A percentile compares a stretch with the other conserved stretches of the same genome.
These are phyloP conservation scores for Epinephelus cyanopodus DNA, from an alignment of 2,113 vertebrate species.

Conservation along the genomic window DNA sequence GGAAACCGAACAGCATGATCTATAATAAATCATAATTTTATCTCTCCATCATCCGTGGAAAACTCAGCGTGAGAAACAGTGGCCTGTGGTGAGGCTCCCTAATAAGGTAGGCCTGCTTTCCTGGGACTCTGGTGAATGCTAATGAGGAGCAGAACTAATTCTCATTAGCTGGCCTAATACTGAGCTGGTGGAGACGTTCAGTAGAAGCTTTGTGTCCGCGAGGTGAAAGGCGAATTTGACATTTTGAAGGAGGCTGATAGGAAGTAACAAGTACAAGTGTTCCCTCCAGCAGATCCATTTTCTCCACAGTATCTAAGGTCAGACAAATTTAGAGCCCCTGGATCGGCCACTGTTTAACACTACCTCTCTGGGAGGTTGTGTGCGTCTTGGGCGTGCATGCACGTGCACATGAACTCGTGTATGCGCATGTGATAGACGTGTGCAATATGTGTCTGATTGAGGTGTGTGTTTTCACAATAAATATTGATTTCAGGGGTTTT, in stretches of 20 bases:
- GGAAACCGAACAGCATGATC: background rate
- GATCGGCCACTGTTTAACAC: constrained; percentile 35
- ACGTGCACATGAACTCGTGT: background rate
- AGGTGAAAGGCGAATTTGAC: constrained; percentile 70
- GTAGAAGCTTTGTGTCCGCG: constrained; percentile 37
- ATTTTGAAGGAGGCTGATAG: constrained; percentile 69
- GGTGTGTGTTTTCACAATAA: background rate
- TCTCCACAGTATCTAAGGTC: constrained; percentile 62
- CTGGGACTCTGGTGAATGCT: constrained; percentile 47
- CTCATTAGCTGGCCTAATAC: constrained; percentile 51
- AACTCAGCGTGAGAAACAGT: constrained; percentile 13
- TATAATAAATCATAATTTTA: background rate
- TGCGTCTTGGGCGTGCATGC: background rate
- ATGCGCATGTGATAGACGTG: background rate
- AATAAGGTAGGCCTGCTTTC: constrained; percentile 30
- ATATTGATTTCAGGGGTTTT: constrained; percentile 6
- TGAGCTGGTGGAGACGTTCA: constrained; percentile 34
- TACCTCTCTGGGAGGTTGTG: constrained; percentile 19
- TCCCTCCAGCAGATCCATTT: constrained; percentile 66
- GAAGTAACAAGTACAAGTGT: constrained; percentile 69
- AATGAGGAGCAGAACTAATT: constrained; percentile 58
- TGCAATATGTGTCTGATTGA: background rate
- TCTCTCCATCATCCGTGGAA: background rate
- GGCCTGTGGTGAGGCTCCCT: constrained; percentile 30
- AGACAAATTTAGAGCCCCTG: constrained; percentile 67